Percentiles rank a stretch among this genome's conserved stretches.
Conservation (phyloP, 2,113 vertebrate species). For the Salminus brasiliensis region DNA sequence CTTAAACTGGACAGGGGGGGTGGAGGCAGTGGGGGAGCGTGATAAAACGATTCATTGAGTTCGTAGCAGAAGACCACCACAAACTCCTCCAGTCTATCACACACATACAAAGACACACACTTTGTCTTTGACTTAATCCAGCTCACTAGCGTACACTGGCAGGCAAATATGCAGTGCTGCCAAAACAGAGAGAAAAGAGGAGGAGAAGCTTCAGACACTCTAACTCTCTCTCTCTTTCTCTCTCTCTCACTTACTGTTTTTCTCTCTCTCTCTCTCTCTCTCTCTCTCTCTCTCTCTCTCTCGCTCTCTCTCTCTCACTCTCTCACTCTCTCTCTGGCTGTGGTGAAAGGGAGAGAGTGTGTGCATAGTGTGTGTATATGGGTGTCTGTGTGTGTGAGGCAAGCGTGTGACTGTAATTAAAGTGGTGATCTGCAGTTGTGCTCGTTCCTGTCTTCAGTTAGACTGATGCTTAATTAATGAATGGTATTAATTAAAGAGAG, state of each 20-base stretch:
- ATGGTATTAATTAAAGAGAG: slow-evolving; percentile 77
- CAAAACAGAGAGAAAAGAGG: slow-evolving; percentile 46
- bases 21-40: not conserved
- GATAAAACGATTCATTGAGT: slow-evolving; percentile 25
- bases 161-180: slow-evolving; percentile 41
- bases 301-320: not conserved
- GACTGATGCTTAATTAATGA: slow-evolving; percentile 80
- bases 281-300: not conserved
- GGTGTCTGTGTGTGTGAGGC: slow-evolving; percentile 46
- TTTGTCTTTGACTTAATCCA: slow-evolving; percentile 48
- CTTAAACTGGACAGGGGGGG: not conserved
- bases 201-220: slow-evolving; percentile 60
- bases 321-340: slow-evolving; percentile 48
- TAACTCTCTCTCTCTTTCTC: slow-evolving; percentile 33
- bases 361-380: slow-evolving; percentile 48
- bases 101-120: slow-evolving; percentile 29
- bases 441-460: slow-evolving; percentile 68
- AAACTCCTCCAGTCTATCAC: slow-evolving; percentile 12
- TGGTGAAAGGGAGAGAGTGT: slow-evolving; percentile 41
- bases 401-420: slow-evolving; percentile 73
- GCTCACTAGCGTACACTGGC: slow-evolving; percentile 52
- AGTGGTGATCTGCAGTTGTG: slow-evolving; percentile 66
- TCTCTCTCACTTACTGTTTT: not conserved
- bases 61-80: slow-evolving; percentile 22
- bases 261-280: slow-evolving; percentile 4